Conservation (phyloP, 2,113 vertebrate species). For the Tilapia sparmanii region DNA sequence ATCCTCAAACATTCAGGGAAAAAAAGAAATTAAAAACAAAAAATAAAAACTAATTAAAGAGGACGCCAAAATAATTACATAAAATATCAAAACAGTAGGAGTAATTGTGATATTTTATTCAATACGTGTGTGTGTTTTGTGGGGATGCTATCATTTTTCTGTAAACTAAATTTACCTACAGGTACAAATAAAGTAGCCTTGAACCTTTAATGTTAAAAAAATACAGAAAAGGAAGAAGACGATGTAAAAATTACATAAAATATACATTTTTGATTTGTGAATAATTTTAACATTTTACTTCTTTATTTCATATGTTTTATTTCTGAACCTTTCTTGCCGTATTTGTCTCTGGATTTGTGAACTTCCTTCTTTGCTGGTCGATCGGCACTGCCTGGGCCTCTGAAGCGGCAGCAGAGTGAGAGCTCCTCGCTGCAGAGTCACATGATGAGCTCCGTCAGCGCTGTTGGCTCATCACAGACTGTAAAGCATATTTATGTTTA, state of each 20-base stretch:
- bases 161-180: background rate
- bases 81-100: background rate
- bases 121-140: background rate
- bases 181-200: background rate
- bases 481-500: background rate
- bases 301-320: background rate
- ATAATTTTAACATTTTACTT: background rate
- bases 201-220: background rate
- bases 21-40: background rate
- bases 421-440: conserved; percentile 24
- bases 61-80: background rate
- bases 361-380: background rate
- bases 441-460: conserved; percentile 4
- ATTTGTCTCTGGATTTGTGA: background rate
- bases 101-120: background rate
- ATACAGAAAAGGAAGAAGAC: background rate
- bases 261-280: background rate
- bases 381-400: background rate
- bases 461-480: background rate
- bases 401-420: background rate
- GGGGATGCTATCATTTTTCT: background rate
- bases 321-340: background rate
- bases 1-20: background rate
- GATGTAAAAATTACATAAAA: background rate
- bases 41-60: background rate